These are phyloP conservation scores for Pardalotus punctatus DNA, from an alignment of 2,113 vertebrate genomes.

Conservation along the genomic window DNA sequence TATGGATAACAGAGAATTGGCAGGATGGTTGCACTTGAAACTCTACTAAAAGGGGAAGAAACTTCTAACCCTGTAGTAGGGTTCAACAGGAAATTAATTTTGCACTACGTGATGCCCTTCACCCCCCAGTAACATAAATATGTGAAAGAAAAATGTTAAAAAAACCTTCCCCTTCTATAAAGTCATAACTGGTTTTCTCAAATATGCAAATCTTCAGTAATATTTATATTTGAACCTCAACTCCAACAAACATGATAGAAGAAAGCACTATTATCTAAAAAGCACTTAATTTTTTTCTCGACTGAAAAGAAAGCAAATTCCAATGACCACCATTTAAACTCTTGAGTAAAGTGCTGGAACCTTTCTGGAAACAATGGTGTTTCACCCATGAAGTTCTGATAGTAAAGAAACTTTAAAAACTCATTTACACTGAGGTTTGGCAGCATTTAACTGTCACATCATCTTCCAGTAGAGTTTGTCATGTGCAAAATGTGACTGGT, in stretches of 20 bases:
- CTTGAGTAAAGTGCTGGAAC: background rate
- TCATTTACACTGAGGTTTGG: background rate
- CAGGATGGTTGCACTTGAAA: background rate
- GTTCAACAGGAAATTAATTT: background rate
- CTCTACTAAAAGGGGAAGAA: background rate
- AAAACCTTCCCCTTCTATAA: background rate
- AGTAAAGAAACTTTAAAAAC: background rate
- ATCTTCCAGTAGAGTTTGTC: background rate
- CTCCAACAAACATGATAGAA: background rate
- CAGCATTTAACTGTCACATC: background rate
- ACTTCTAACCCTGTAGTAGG: fast-evolving
- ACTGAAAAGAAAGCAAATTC: background rate
- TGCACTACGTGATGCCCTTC: background rate
- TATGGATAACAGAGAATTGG: background rate
- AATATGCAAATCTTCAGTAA: background rate
- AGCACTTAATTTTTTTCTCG: background rate
- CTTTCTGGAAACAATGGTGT: background rate
- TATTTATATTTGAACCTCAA: background rate
- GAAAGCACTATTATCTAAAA: background rate
- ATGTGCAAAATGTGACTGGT: background rate
- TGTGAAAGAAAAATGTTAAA: background rate
- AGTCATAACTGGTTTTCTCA: background rate
- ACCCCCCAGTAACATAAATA: background rate
- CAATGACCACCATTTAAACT: background rate
- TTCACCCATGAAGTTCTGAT: background rate